Evolutionary conservation across 2,888 invertebrate genomes (phyloP), one percentile per base, ranked within the genome.

Genomic region (Sarcophaga subvicina): DNA sequence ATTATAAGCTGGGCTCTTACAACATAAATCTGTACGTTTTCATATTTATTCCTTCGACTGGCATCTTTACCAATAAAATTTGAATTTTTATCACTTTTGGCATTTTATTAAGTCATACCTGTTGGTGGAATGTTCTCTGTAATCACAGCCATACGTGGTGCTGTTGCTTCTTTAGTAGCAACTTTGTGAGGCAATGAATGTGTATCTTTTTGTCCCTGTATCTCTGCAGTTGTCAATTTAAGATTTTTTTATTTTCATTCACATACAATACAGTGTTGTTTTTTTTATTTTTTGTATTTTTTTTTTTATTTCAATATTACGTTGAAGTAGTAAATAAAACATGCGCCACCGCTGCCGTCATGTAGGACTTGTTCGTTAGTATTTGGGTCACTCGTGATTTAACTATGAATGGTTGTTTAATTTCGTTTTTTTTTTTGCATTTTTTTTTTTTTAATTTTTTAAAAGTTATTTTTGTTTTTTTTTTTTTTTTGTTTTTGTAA

Each of bases 341-440:
- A 80, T 86, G 70, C 69, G 80, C 59, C 12, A 4, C 4, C 54
- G 17, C 54, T 4, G 4, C 12, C 54, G 14, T 54, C 79, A 67
- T 80, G 80, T 79, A 69, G 82, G 71, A 20, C 77, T 63, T 76
- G 37, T 66, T 60, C 62, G 67, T 25, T 72, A 17, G 76, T 82
- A 88, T 88, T 87, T 88, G 67, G 86, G 88, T 88, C 83, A 86
- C 71, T 88, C 87, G 88, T 88, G 88, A 86, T 81, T 80, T 73
- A 78, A 87, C 80, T 88, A 72, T 82, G 75, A 84, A 87, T 86
- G 70, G 47, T 80, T 80, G 37, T 37, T 37, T 45, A 47, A 77
- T 66, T 66, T 27, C 59, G 64, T 54, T 72, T 72, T 76, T 67
- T 27, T 76, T 81, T 69, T 69, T 37, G 70, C 60, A 20, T 82